These are phyloP conservation scores for Leptopilina clavipes DNA, from an alignment of 1,140 invertebrate genomes.

Conservation along the genomic window DNA sequence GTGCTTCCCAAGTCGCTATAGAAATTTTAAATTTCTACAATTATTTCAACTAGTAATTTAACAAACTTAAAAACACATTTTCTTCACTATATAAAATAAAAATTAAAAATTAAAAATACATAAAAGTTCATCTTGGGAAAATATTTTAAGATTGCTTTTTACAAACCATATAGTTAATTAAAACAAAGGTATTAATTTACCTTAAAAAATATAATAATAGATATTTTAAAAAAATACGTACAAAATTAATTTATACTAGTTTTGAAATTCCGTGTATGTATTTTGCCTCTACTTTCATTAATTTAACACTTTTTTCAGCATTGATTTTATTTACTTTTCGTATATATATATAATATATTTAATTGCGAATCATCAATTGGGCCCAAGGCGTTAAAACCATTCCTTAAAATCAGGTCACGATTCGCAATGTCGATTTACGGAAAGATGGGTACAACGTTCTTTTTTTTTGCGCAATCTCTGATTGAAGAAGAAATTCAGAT, in stretches of 20 bases:
- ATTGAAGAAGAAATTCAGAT: constrained; percentile 43
- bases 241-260: no score
- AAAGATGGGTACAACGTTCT: neutral
- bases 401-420: constrained; percentile 28
- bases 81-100: neutral
- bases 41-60: neutral
- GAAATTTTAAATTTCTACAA: constrained; percentile 20
- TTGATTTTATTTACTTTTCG: no score
- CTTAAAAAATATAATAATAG: no score
- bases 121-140: no score
- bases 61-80: constrained; percentile 18
- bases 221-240: no score
- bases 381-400: neutral
- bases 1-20: constrained; percentile 25
- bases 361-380: neutral
- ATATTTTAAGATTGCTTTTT: no score
- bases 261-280: no score
- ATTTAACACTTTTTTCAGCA: no score
- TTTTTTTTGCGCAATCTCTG: constrained; percentile 36
- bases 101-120: no score
- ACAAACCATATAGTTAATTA: no score
- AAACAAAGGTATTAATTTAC: no score
- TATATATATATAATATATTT: neutral
- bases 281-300: no score
- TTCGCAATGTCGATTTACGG: constrained; percentile 10